phyloP scores from a whole-genome alignment of 2,113 vertebrate genomes.

The Climacteris rufus region DNA sequence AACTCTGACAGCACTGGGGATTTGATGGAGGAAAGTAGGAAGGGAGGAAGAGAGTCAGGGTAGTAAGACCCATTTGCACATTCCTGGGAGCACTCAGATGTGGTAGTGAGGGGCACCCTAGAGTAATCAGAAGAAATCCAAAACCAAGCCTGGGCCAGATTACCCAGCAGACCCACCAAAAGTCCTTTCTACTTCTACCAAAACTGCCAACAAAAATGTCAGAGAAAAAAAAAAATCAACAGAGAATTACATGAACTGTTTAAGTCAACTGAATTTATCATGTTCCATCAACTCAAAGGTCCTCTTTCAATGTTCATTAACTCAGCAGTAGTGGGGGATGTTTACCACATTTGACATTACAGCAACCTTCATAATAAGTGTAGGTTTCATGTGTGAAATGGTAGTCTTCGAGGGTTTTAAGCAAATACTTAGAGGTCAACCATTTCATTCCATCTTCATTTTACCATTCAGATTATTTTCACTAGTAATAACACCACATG shows the following conservation, averaged over 20 bases:
- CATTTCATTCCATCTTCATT: neutral
- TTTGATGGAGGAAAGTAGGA: neutral
- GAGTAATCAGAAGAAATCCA: neutral
- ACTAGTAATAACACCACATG: fast-evolving
- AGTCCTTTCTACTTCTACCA: neutral
- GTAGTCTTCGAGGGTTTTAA: neutral
- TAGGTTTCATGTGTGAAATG: neutral
- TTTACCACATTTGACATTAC: neutral
- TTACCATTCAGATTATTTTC: neutral
- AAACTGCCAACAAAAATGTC: neutral
- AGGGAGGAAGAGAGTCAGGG: neutral
- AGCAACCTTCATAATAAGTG: neutral
- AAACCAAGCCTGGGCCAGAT: neutral
- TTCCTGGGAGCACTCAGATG: neutral
- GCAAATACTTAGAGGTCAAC: neutral
- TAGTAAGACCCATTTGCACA: neutral
- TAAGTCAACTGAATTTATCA: neutral
- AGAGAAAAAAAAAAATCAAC: too few relatives aligned
- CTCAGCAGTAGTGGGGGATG: neutral
- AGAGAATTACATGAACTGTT: neutral
- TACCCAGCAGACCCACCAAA: neutral
- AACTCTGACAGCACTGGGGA: neutral
- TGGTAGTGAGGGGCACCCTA: neutral
- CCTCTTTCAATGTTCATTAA: neutral
- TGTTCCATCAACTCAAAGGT: neutral